A percentile compares a stretch with the other conserved stretches of the same genome.
phyloP scores from a whole-genome alignment of 2,113 vertebrate species.

The Hepsetus odoe region DNA sequence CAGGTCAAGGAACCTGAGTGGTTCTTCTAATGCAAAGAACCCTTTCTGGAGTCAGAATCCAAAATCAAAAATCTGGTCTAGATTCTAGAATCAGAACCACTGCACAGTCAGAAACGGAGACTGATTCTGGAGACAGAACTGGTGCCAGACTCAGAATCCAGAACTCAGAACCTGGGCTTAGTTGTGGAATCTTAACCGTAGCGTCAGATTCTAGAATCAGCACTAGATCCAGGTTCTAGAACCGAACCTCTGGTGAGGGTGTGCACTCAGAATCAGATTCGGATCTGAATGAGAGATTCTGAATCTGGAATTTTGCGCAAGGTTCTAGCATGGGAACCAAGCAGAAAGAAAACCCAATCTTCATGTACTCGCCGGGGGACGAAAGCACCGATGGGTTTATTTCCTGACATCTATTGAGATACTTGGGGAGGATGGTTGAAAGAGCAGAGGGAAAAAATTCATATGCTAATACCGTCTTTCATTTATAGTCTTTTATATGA shows the following conservation, averaged over 20 bases:
- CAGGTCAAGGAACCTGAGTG: too few species aligned
- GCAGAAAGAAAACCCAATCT: not conserved
- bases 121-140: not conserved
- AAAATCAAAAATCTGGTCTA: not conserved
- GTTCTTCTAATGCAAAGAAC: too few species aligned
- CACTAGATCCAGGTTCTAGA: not conserved
- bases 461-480: constrained; percentile 70
- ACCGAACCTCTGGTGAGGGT: too few species aligned
- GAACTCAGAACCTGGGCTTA: too few species aligned
- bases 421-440: constrained; percentile 24
- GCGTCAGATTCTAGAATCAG: not conserved
- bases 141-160: not conserved
- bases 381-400: constrained; percentile 49
- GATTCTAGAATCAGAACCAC: not conserved
- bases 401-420: constrained; percentile 59
- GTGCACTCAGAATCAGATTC: not conserved
- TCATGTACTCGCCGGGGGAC: constrained; percentile 25
- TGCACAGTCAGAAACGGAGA: not conserved
- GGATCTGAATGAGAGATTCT: not conserved
- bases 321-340: not conserved
- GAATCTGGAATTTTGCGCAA: not conserved
- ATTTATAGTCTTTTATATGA: constrained; percentile 72
- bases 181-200: too few species aligned
- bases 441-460: constrained; percentile 35
- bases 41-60: not conserved